Base-by-base conservation (phyloP, 2,888 invertebrate genomes). In the Papilio demoleus region DNA sequence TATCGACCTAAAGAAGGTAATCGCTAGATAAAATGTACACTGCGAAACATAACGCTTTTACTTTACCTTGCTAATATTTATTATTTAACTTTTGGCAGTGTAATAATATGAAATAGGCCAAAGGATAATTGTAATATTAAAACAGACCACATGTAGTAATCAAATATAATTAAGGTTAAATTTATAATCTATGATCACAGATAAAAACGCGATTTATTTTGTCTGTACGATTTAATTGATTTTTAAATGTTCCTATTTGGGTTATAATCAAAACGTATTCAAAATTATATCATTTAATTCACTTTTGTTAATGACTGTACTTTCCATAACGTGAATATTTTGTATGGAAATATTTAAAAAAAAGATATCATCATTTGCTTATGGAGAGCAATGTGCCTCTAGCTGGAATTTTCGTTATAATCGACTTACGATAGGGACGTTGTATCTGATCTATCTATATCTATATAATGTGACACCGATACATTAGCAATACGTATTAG, bases 331-430 rank as follows among this genome's bases (percentile, higher is more conserved):
- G 78, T n/a, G n/a, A n/a, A n/a, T n/a, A n/a, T n/a, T n/a, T n/a
- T n/a, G n/a, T n/a, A n/a, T n/a, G n/a, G n/a, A n/a, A n/a, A n/a
- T n/a, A n/a, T n/a, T n/a, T n/a, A n/a, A n/a, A 72, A 65, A 72
- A 69, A 75, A 73, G 71, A 77, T 75, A 79, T 81, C 77, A 81
- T 81, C 84, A 86, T 82, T 82, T 79, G 81, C 79, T 82, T 78
- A 82, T 82, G 71, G 75, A 79, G 77, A 79, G 78, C 79, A 80
- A 75, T 4, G 59, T 50, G 45, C 19, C 17, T 58, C 3, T 38
- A 31, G 31, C 6, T 31, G n/a, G n/a, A n/a, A n/a, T n/a, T n/a
- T n/a, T n/a, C n/a, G n/a, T n/a, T n/a, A n/a, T n/a, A n/a, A n/a
- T n/a, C n/a, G n/a, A n/a, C n/a, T n/a, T n/a, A n/a, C n/a, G n/a